Conservation (phyloP, 2,797 vertebrate genomes). For the Linurgus olivaceus region DNA sequence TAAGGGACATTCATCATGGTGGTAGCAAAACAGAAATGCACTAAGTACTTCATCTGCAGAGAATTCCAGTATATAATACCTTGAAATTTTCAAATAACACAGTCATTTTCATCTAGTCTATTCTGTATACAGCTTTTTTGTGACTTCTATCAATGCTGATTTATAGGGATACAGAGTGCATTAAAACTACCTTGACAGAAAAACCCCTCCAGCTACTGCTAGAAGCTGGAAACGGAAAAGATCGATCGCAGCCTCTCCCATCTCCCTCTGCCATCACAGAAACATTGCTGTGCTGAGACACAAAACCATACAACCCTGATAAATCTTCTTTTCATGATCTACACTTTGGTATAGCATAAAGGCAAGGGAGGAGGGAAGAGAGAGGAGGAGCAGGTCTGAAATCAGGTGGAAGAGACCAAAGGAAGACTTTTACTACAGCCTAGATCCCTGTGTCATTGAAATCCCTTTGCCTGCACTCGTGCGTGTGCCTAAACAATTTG, state of each 20-base stretch:
- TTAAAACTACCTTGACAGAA: not conserved
- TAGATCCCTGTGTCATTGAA: not conserved
- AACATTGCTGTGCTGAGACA: not conserved
- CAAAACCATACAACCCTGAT: not conserved
- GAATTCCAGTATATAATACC: not conserved
- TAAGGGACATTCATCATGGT: not conserved
- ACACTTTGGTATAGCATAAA: not conserved
- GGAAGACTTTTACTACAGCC: not conserved
- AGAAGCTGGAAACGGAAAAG: not conserved
- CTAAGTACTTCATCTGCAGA: not conserved
- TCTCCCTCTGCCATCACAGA: not conserved
- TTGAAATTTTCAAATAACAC: not conserved
- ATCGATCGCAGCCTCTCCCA: not conserved
- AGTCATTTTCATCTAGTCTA: not conserved
- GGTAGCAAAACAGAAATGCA: not conserved
- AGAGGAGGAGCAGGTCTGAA: not conserved
- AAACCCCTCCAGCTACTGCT: not conserved
- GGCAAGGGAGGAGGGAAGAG: not conserved
- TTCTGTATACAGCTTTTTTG: not conserved
- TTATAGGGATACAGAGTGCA: not conserved
- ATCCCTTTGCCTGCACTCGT: not conserved
- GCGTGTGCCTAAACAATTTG: not conserved
- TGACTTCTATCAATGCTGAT: constrained; percentile 12
- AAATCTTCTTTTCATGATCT: not conserved
- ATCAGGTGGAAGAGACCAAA: not conserved